These are phyloP conservation scores for Anastrepha ludens DNA, from an alignment of 1,140 invertebrate genomes.

Conservation along the genomic window DNA sequence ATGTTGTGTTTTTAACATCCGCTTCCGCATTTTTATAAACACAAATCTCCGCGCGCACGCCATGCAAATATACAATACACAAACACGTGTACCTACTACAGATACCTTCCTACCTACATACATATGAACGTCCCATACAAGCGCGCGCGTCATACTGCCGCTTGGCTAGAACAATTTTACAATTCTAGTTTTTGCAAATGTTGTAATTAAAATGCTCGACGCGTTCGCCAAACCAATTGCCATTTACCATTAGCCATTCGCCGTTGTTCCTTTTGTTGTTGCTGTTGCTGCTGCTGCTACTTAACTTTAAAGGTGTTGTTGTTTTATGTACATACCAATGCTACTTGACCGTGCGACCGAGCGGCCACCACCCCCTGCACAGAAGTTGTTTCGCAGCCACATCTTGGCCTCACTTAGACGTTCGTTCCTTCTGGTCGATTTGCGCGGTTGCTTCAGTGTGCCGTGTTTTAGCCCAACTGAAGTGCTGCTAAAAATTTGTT, in stretches of 20 bases:
- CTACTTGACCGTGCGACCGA: neutral
- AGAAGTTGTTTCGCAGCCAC: conserved; percentile 2
- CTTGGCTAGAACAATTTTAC: conserved; percentile 52
- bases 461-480: neutral
- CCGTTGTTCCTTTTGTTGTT: conserved; percentile 4
- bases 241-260: conserved; percentile 34
- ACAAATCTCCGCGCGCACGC: conserved; percentile 28
- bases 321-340: neutral
- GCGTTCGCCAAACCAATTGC: conserved; percentile 38
- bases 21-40: conserved; percentile 72
- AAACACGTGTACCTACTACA: conserved; percentile 20
- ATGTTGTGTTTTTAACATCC: conserved; percentile 69
- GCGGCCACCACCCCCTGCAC: neutral
- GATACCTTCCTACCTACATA: neutral
- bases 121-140: neutral
- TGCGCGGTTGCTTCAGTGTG: neutral
- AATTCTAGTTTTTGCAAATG: conserved; percentile 20
- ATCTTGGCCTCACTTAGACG: conserved; percentile 4
- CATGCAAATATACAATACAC: neutral
- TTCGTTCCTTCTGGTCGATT: conserved; percentile 17
- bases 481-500: neutral
- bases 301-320: neutral
- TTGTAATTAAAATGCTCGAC: conserved; percentile 50
- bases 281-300: neutral
- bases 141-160: neutral